phyloP scores from a whole-genome alignment of 2,113 vertebrate genomes.

The Nerophis ophidion region DNA sequence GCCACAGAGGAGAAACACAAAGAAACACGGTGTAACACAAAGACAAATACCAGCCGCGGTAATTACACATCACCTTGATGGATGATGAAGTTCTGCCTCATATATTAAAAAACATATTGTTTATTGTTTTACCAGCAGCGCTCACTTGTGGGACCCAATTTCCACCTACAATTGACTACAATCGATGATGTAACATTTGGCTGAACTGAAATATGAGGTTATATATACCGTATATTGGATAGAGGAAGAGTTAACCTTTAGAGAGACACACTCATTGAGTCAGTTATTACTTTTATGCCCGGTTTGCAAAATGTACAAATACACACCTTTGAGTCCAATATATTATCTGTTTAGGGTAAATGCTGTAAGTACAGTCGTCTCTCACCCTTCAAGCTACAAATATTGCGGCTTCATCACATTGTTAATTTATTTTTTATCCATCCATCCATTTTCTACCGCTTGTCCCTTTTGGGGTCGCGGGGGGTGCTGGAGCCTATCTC shows the following conservation, averaged over 20 bases:
- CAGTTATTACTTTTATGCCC: background rate
- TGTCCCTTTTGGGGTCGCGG: too few relatives aligned
- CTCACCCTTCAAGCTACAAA: too few relatives aligned
- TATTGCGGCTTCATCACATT: too few relatives aligned
- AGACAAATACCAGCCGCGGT: slow-evolving; percentile 21
- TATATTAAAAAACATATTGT: background rate
- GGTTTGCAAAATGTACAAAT: too few relatives aligned
- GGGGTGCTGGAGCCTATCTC: too few relatives aligned
- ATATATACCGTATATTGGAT: background rate
- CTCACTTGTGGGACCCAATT: background rate
- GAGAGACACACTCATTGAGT: background rate
- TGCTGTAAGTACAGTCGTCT: too few relatives aligned
- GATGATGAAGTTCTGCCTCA: background rate
- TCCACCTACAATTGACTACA: background rate
- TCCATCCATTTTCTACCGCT: too few relatives aligned
- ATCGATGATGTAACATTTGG: background rate
- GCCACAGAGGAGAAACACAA: background rate
- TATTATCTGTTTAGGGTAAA: too few relatives aligned
- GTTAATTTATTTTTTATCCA: too few relatives aligned
- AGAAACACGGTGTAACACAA: slow-evolving; percentile 1
- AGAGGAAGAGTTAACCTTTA: background rate
- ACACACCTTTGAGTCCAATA: too few relatives aligned
- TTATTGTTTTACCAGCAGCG: background rate
- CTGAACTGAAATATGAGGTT: background rate
- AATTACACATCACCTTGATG: slow-evolving; percentile 19